Evolutionary conservation across 2,113 vertebrate species (phyloP), one percentile per base, ranked within the genome.

Genomic region (Nettapus auritus): DNA sequence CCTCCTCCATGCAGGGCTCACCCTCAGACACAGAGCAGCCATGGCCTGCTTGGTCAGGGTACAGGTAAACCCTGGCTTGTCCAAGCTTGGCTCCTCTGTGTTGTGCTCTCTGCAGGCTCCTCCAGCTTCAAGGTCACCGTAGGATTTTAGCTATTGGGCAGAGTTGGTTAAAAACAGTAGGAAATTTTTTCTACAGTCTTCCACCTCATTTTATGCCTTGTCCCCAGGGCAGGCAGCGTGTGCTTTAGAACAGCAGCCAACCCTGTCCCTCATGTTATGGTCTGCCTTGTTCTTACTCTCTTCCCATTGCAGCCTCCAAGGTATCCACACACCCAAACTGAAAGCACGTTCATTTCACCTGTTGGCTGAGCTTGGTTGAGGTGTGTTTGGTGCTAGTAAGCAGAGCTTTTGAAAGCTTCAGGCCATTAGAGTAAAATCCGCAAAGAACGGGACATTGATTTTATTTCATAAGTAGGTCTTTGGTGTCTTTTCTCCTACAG

Each of bases 321-420:
- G 46, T 18, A 21, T 62, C 36, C 2, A 0, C 64, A 16, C 26
- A 6, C 23, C 74, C 31, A 5, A 18, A 48, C n/a, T 19, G 55
- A 42, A 55, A 36, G 22, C 8, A 1, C 2, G 31, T 44, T 44
- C 0, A 0, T 50, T 44, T 9, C 3, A 19, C 28, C 26, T 17
- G 2, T 28, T 22, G 73, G 18, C 70, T 76, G 77, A 26, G 57
- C 57, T 31, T n/a, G n/a, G 28, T 9, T 16, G 52, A 6, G 1
- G 4, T 16, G 38, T 25, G 23, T 59, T 50, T 0, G 2, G 40
- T 22, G 26, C 33, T 68, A 70, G 16, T 22, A 33, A 33, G 52
- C 33, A 29, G 53, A 46, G 31, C 8, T 55, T 48, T 38, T 55
- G 38, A 26, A 26, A 16, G 31, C 20, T 74, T 53, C n/a, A 21